Conservation (phyloP, 1,140 invertebrate genomes). For the Monomorium pharaonis region DNA sequence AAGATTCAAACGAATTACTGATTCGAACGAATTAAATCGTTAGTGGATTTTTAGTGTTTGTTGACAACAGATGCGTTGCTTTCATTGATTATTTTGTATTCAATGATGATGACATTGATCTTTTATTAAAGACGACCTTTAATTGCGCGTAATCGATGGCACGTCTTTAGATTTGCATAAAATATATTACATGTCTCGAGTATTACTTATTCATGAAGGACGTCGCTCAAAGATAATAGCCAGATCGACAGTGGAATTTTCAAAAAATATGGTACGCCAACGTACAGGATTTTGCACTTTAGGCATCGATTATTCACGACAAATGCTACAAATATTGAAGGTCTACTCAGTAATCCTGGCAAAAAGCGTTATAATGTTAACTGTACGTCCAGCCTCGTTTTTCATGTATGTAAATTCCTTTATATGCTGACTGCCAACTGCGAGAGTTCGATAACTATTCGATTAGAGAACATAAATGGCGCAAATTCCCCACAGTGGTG, state of each 20-base stretch:
- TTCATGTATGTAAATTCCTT: not conserved
- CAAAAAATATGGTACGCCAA: conserved; percentile 20
- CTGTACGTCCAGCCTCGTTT: not conserved
- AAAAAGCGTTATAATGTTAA: conserved; percentile 29
- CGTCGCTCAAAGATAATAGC: conserved; percentile 7
- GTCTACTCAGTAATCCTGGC: not conserved
- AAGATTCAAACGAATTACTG: not conserved
- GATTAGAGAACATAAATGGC: not conserved
- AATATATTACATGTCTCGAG: not conserved
- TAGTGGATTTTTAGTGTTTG: not conserved
- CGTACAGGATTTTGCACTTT: conserved; percentile 43
- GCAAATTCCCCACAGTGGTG: not conserved
- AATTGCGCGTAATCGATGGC: not conserved
- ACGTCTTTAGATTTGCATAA: not conserved
- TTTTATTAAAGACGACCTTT: not conserved
- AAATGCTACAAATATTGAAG: conserved; percentile 31
- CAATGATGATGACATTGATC: not conserved
- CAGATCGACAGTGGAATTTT: not conserved
- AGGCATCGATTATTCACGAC: conserved; percentile 23
- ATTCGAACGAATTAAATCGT: conserved; percentile 15
- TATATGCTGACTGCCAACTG: not conserved
- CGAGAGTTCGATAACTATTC: not conserved
- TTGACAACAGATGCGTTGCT: not conserved
- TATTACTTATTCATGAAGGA: conserved; percentile 31
- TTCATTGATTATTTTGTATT: not conserved